Evolutionary conservation across 2,888 invertebrate genomes (phyloP).

Genomic region (Vannuccia rotundouncinata): DNA sequence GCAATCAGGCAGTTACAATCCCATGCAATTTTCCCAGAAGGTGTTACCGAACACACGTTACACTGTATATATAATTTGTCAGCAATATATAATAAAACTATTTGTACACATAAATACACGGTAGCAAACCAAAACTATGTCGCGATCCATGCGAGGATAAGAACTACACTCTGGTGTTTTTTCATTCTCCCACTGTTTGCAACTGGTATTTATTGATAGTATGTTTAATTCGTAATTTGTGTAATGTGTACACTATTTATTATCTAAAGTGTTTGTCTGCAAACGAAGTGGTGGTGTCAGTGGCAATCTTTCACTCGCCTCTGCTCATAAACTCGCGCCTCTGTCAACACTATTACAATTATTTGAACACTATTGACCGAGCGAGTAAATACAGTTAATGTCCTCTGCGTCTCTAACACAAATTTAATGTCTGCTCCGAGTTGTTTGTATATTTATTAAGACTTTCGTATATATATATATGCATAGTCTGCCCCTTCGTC

Average conservation of each 20-base stretch:
- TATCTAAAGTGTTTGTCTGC: too few species aligned
- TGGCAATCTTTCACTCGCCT: too few species aligned
- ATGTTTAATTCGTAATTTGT: neutral
- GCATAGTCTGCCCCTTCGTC: neutral
- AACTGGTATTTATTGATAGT: too few species aligned
- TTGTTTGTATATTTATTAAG: too few species aligned
- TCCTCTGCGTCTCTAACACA: too few species aligned
- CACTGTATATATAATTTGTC: neutral
- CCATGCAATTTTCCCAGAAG: neutral
- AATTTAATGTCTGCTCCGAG: neutral
- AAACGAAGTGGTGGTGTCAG: too few species aligned
- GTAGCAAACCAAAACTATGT: neutral
- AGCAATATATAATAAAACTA: neutral
- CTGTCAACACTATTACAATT: neutral
- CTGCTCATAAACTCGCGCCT: neutral
- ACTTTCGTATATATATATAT: neutral
- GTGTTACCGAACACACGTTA: constrained; percentile 17
- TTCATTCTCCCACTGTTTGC: neutral
- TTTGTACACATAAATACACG: too few species aligned
- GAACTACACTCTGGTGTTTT: neutral
- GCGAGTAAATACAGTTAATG: too few species aligned
- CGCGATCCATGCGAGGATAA: neutral
- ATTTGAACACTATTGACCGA: constrained; percentile 23
- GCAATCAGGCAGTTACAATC: constrained; percentile 9
- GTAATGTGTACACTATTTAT: neutral